Conservation (phyloP, 2,113 vertebrate species). For the Rhinoderma darwinii region DNA sequence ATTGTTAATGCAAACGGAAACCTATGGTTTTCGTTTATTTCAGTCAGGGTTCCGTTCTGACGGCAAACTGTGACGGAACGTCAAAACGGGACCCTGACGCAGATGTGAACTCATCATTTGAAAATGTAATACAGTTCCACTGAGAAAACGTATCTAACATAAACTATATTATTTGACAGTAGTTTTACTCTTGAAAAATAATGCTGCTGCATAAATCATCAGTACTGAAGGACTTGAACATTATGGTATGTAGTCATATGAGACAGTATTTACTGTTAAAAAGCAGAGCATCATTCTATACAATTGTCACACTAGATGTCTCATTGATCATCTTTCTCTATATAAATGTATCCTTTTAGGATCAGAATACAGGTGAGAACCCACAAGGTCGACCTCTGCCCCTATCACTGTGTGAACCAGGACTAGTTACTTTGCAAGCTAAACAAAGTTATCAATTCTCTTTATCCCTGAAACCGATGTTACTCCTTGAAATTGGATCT, state of each 20-base stretch:
- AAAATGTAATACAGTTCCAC: no score
- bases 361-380: constrained; percentile 17
- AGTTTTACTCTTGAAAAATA: no score
- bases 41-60: no score
- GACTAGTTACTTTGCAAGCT: not conserved
- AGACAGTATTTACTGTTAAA: not conserved
- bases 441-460: constrained; percentile 49
- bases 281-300: not conserved
- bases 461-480: constrained; percentile 35
- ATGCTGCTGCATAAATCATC: no score
- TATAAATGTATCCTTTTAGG: constrained; percentile 3
- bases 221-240: no score
- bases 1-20: no score
- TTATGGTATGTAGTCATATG: not conserved
- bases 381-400: constrained; percentile 41
- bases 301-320: not conserved
- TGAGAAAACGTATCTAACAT: no score
- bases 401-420: constrained; percentile 55
- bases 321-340: constrained; percentile 18
- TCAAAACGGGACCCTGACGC: no score
- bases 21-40: no score
- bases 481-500: constrained; percentile 55
- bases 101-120: no score
- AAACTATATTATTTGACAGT: no score
- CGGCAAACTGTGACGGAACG: no score